Evolutionary conservation across 2,797 vertebrate species (phyloP).

Genomic region (Enteromius fasciolatus): DNA sequence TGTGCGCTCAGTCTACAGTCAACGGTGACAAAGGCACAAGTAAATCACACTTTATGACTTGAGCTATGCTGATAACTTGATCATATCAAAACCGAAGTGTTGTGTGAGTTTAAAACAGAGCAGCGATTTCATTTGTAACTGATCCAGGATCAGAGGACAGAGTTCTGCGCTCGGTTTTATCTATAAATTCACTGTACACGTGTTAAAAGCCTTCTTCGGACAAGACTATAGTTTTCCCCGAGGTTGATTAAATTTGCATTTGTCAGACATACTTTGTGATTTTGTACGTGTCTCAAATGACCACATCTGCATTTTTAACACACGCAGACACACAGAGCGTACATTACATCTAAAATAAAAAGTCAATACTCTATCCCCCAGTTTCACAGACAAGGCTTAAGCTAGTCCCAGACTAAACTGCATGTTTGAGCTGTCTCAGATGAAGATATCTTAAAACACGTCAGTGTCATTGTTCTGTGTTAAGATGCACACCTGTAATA

Average conservation of each 20-base stretch:
- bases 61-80: background rate
- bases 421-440: too few species aligned
- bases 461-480: too few species aligned
- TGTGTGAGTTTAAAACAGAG: background rate
- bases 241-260: background rate
- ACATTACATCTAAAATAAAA: background rate
- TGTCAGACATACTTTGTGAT: background rate
- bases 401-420: too few species aligned
- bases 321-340: background rate
- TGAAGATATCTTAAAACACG: too few species aligned
- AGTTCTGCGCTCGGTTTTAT: too few species aligned
- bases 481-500: too few species aligned
- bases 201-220: background rate
- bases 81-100: constrained; percentile 8
- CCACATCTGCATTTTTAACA: background rate
- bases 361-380: background rate
- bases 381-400: too few species aligned
- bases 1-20: background rate
- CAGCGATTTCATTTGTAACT: background rate
- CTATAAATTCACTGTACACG: background rate
- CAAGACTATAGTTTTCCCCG: background rate
- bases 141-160: constrained; percentile 11
- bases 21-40: background rate
- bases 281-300: background rate
- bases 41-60: constrained; percentile 14